Percentiles rank a stretch among this genome's conserved stretches.
These are phyloP conservation scores for Mongoloraphidia duomilia DNA, from an alignment of 2,888 invertebrate species.

Conservation along the genomic window DNA sequence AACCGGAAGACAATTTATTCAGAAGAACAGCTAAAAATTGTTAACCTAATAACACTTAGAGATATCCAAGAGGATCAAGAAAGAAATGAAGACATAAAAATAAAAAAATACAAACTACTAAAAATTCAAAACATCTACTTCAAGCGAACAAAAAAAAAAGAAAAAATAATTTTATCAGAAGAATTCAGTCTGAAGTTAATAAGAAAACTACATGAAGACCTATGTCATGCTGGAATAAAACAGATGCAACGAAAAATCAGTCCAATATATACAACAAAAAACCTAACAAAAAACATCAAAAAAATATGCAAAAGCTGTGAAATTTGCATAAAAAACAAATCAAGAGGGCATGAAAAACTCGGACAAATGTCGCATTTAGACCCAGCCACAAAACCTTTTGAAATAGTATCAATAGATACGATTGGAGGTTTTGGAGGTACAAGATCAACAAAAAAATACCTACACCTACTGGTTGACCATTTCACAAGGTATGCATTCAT, in stretches of 20 bases:
- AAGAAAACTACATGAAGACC: conserved; percentile 9
- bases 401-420: conserved; percentile 19
- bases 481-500: conserved; percentile 18
- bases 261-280: conserved; percentile 11
- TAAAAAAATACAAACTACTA: conserved; percentile 8
- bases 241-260: conserved; percentile 10
- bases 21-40: conserved; percentile 10
- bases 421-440: conserved; percentile 18
- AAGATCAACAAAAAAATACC: conserved; percentile 18
- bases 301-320: conserved; percentile 12
- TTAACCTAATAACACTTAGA: conserved; percentile 10
- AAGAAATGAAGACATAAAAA: conserved; percentile 8
- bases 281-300: conserved; percentile 13
- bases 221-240: conserved; percentile 12
- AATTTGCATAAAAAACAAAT: conserved; percentile 18
- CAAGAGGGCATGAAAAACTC: conserved; percentile 14
- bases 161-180: conserved; percentile 13
- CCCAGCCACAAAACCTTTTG: conserved; percentile 17
- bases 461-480: conserved; percentile 19
- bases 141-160: conserved; percentile 11
- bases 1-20: conserved; percentile 9
- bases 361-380: conserved; percentile 17
- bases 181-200: conserved; percentile 11
- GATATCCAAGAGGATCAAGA: conserved; percentile 11
- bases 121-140: conserved; percentile 11